Evolutionary conservation across 37 sponge, comb jelly and placozoan species (phyloP).

Genomic region (Crambe crambe): DNA sequence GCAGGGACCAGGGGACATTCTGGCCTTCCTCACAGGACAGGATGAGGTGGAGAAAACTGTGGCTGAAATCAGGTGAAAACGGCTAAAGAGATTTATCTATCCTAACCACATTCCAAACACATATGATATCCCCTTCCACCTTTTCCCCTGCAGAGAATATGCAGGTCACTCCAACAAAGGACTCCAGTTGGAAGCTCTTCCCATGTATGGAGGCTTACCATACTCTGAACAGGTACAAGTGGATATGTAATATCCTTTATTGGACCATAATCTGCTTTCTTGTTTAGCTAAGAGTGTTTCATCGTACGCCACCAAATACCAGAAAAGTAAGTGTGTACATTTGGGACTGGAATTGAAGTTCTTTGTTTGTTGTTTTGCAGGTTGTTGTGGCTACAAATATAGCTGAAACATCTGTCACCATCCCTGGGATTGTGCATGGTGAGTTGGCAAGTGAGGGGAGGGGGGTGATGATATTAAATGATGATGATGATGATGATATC

Average conservation of each 20-base stretch:
- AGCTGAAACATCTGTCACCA: conserved; percentile 94
- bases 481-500: too few relatives aligned
- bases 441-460: background rate
- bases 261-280: background rate
- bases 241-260: background rate
- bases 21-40: conserved; percentile 97
- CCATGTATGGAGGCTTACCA: conserved; percentile 87
- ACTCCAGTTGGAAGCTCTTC: conserved; percentile 67
- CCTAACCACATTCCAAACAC: too few relatives aligned
- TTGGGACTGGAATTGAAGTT: background rate
- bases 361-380: conserved; percentile 23
- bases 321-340: conserved; percentile 49
- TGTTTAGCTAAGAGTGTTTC: conserved; percentile 68
- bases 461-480: background rate
- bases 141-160: conserved; percentile 49
- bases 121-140: too few relatives aligned
- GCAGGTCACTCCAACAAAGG: conserved; percentile 43
- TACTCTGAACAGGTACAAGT: conserved; percentile 73
- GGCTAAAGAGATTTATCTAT: too few relatives aligned
- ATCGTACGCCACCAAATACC: conserved; percentile 69
- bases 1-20: conserved; percentile 83
- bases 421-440: conserved; percentile 91
- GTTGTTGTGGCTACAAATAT: conserved; percentile 93
- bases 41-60: conserved; percentile 60
- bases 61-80: conserved; percentile 49